These are phyloP conservation scores for Sebastes jordani DNA, from an alignment of 2,797 vertebrate species.

Conservation along the genomic window DNA sequence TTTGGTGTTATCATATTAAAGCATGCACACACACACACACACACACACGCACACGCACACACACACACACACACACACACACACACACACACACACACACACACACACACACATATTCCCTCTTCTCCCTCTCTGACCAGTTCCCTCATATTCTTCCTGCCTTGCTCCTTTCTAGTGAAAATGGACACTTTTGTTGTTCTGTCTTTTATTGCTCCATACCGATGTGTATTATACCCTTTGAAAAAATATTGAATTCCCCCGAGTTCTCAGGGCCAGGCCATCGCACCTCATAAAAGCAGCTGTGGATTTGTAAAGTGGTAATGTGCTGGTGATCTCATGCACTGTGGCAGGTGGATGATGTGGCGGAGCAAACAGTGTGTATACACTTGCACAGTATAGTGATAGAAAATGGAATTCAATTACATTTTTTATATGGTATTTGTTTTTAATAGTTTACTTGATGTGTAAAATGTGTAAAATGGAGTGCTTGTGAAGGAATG, in stretches of 20 bases:
- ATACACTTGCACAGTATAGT: not conserved
- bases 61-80: not conserved
- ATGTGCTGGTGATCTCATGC: conserved; percentile 43
- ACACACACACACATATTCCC: not conserved
- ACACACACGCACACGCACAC: conserved; percentile 1
- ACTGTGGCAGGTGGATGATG: conserved; percentile 41
- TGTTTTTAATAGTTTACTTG: not conserved
- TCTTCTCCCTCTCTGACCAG: conserved; percentile 2
- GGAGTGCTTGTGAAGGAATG: not conserved
- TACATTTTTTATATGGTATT: not conserved
- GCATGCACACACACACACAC: conserved; percentile 14
- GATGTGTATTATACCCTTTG: conserved; percentile 18
- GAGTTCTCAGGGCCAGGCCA: conserved; percentile 25
- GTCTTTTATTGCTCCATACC: conserved; percentile 52
- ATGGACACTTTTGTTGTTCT: conserved; percentile 55
- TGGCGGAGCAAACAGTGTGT: conserved; percentile 24
- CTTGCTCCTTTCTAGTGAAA: conserved; percentile 26
- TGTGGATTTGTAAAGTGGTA: conserved; percentile 35
- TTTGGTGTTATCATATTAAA: conserved; percentile 75
- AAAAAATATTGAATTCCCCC: conserved; percentile 47
- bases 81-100: conserved; percentile 7
- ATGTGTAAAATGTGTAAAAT: not conserved
- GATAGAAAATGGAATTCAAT: not conserved
- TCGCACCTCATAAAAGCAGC: conserved; percentile 50
- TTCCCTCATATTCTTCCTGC: conserved; percentile 31